phyloP scores from a whole-genome alignment of 2,888 invertebrate genomes.

The Cyaniris semiargus region DNA sequence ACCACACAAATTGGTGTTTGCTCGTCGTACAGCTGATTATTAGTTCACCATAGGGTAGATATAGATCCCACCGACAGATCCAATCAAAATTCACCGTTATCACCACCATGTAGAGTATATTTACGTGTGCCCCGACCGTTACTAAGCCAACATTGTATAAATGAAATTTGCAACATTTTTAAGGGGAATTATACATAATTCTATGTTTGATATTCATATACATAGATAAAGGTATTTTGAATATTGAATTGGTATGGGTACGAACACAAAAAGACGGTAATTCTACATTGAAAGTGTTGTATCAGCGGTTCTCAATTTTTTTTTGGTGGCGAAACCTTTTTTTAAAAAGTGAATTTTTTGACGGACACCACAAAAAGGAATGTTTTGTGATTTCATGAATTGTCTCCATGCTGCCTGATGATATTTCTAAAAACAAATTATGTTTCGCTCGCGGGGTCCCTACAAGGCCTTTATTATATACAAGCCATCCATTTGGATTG shows the following conservation, averaged over 20 bases:
- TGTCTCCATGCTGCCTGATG: too few relatives aligned
- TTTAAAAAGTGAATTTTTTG: too few relatives aligned
- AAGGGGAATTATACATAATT: slow-evolving; percentile 21
- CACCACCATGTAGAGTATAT: neutral
- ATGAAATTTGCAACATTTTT: slow-evolving; percentile 26
- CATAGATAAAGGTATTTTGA: slow-evolving; percentile 19
- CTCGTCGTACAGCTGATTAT: slow-evolving; percentile 60
- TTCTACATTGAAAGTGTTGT: neutral
- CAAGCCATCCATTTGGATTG: too few relatives aligned
- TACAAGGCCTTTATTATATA: too few relatives aligned
- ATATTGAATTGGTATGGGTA: neutral
- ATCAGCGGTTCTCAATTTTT: too few relatives aligned
- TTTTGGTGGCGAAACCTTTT: too few relatives aligned
- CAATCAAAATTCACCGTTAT: slow-evolving; percentile 19
- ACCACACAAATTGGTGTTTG: slow-evolving; percentile 55
- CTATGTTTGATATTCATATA: neutral
- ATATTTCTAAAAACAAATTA: too few relatives aligned
- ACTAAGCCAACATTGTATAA: slow-evolving; percentile 32
- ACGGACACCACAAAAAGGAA: too few relatives aligned
- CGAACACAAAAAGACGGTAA: neutral
- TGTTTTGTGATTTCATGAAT: too few relatives aligned
- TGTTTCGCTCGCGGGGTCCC: too few relatives aligned
- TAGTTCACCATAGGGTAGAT: slow-evolving; percentile 61
- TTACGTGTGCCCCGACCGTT: slow-evolving; percentile 17
- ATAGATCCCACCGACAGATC: slow-evolving; percentile 46